Percentiles rank a stretch among this genome's conserved stretches.
Conservation (phyloP, 2,888 invertebrate genomes). For the Ametastegia equiseti region DNA sequence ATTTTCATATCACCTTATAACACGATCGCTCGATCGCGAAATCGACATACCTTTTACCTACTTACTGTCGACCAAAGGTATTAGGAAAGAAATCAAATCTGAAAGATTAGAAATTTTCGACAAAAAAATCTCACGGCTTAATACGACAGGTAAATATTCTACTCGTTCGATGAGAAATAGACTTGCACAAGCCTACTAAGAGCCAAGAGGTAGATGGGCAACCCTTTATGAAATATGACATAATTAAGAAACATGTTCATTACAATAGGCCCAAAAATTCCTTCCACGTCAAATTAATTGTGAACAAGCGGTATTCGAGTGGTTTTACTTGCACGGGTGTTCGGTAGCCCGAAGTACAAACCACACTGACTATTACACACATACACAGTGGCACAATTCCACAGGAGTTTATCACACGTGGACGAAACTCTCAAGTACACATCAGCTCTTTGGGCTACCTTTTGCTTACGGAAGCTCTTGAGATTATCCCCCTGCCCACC, state of each 20-base stretch:
- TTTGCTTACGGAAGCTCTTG: constrained; percentile 41
- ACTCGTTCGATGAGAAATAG: background rate
- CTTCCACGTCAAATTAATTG: constrained; percentile 61
- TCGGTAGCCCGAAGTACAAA: constrained; percentile 10
- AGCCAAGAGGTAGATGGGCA: background rate
- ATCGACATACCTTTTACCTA: background rate
- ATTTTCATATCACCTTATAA: background rate
- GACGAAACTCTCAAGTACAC: background rate
- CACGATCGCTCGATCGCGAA: background rate
- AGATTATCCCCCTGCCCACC: constrained; percentile 38
- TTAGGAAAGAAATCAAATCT: background rate
- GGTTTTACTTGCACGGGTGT: background rate
- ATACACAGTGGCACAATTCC: background rate
- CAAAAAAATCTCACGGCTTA: background rate
- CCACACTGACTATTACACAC: too few species aligned
- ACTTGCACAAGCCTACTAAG: background rate
- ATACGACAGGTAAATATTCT: background rate
- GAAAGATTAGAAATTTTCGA: background rate
- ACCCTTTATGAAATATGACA: constrained; percentile 39
- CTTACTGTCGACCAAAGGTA: too few species aligned
- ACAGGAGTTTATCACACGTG: background rate
- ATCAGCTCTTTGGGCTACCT: background rate
- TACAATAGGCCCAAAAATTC: constrained; percentile 60
- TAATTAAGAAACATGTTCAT: constrained; percentile 51
- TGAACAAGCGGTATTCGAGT: constrained; percentile 54